Conservation (phyloP, 2,113 vertebrate genomes). For the Cebus imitator region DNA sequence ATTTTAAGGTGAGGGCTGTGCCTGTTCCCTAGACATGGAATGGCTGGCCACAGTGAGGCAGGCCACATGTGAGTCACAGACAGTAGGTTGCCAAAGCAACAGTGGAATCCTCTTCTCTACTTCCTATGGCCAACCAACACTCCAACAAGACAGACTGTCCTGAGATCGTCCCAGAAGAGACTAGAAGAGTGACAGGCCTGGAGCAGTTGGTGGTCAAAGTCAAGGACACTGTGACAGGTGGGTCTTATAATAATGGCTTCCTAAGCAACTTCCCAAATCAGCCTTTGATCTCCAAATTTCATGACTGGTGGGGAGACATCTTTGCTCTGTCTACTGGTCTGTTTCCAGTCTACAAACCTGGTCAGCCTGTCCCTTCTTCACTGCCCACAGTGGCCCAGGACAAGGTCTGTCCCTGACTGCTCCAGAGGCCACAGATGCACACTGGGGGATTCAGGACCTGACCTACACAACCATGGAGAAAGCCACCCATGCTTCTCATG, state of each 20-base stretch:
- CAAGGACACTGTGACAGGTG: neutral
- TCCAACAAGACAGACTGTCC: neutral
- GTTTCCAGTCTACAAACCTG: neutral
- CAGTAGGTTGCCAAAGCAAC: neutral
- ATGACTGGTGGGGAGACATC: neutral
- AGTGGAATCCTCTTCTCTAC: neutral
- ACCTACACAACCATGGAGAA: neutral
- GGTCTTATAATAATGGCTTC: neutral
- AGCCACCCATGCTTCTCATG: neutral
- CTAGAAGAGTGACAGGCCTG: neutral
- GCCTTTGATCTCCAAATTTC: neutral
- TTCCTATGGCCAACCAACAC: neutral
- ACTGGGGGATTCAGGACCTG: neutral
- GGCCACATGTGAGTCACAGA: neutral
- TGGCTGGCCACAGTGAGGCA: neutral
- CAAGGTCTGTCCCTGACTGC: neutral
- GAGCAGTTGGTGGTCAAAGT: neutral
- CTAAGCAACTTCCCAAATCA: neutral
- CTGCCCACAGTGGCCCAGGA: neutral
- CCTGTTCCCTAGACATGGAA: neutral
- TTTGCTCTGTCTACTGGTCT: neutral
- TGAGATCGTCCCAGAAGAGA: neutral
- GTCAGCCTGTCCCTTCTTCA: neutral
- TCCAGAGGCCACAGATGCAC: neutral
- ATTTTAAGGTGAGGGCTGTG: neutral